phyloP scores from a whole-genome alignment of 2,113 vertebrate species.

The Lanius collurio region DNA sequence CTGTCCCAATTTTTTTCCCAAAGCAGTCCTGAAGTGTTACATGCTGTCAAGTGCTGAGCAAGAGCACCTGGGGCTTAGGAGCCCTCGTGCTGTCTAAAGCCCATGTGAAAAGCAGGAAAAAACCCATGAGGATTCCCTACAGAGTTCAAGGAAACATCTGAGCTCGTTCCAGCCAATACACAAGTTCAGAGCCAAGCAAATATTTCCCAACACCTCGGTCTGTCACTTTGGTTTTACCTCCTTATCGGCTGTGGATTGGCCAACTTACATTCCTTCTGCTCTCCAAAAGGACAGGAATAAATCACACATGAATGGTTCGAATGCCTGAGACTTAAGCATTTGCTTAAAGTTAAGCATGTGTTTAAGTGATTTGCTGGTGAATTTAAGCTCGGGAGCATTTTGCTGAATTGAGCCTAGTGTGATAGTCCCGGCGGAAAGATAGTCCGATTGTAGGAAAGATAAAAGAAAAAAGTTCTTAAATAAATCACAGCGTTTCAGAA shows the following conservation, averaged over 20 bases:
- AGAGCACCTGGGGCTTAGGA: neutral
- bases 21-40: neutral
- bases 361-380: conserved; percentile 14
- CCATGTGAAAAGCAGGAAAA: neutral
- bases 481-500: neutral
- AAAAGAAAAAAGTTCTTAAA: neutral
- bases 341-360: conserved; percentile 35
- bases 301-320: neutral
- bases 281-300: conserved; percentile 37
- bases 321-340: conserved; percentile 34
- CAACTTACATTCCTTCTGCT: conserved; percentile 13
- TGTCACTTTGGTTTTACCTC: neutral
- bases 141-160: neutral
- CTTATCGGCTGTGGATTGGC: conserved; percentile 19
- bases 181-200: conserved; percentile 22
- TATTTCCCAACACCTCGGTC: conserved; percentile 12
- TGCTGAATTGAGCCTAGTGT: neutral
- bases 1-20: neutral
- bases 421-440: neutral
- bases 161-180: neutral
- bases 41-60: neutral
- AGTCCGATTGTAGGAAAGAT: neutral
- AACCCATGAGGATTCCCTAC: neutral
- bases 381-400: neutral
- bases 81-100: neutral